Base-by-base conservation (phyloP, 2,113 vertebrate species). In the Paedocypris sp. region DNA sequence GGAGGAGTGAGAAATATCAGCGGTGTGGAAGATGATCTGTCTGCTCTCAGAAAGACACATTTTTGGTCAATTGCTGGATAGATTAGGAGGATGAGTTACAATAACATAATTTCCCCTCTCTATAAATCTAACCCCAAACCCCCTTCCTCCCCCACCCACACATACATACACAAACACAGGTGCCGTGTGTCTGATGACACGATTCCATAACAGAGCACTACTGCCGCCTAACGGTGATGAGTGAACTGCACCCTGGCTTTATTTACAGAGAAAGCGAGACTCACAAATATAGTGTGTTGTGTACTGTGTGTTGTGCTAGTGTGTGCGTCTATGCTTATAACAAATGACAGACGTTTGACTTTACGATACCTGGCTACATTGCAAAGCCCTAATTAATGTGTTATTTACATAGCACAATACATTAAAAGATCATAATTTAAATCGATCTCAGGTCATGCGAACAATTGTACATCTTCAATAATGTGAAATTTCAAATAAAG, bases 221-320 rank as follows among this genome's bases (percentile, higher is more conserved):
- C 87, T 91, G 89, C 93, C 91, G 91, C 88, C 93, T 90, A 69
- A 88, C 78, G 91, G 86, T 68, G 41, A 12, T 12, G 54, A 42
- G 5, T 32, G 25, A 70, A 82, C 39, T 73, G 73, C 73, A 72
- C 39, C 31, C 19, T 39, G 18, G 13, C 1, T 57, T 20, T 31
- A 18, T 31, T 11, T 4, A 10, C 4, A 28, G 3, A 54, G 38
- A 3, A 10, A 36, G 12, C 13, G 43, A n/a, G 11, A 9, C 2
- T 20, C 8, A 43, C 19, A 22, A 15, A 22, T 6, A 43, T 10
- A n/a, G n/a, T n/a, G n/a, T n/a, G n/a, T n/a, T n/a, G n/a, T n/a
- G n/a, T n/a, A n/a, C n/a, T n/a, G n/a, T n/a, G n/a, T n/a, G n/a
- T n/a, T n/a, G n/a, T n/a, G n/a, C n/a, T n/a, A n/a, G n/a, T n/a